Base-by-base conservation (phyloP, 2,888 invertebrate species). In the Nomada fabriciana region DNA sequence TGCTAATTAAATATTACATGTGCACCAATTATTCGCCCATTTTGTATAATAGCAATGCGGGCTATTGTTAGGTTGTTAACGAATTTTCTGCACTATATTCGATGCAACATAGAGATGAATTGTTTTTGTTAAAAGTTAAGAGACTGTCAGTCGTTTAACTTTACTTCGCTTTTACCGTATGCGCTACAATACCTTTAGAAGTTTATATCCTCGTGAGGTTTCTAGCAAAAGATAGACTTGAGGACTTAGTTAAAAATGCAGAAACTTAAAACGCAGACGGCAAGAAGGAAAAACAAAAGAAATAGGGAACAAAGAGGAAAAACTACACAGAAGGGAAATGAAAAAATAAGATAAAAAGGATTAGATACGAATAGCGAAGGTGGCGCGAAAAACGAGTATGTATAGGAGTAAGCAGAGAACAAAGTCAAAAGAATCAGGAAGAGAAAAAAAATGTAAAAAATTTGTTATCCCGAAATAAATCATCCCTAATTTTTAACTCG, bases 101-200 rank as follows among this genome's bases (percentile, higher is more conserved):
- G 18, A 25, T 13, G 15, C 43, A 23, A 47, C 3, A 25, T 18
- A 47, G 18, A 4, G 25, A 25, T 25, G 13, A 64, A 50, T 50
- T 5, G n/a, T 64, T 64, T 64, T 64, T 50, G 18, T 18, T 5
- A 13, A 47, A 64, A 64, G 15, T 25, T n/a, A 50, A n/a, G 15
- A 64, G 18, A 50, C 25, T 18, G 64, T 25, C 47, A 11, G 47
- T 50, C n/a, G 18, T 50, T 64, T 47, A 43, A 50, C 25, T 64
- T 36, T 25, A 18, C 47, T 64, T 64, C 25, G 25, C 25, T 64
- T 13, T 11, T 25, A 47, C 0, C 47, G 23, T 25, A 23, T 23
- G 47, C 64, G 64, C 18, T 47, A 47, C 64, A 23, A 64, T 50
- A 25, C 64, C 25, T 64, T 25, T 25, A 50, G 23, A 64, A 64